Evolutionary conservation across 2,888 invertebrate species (phyloP).

Genomic region (Xylota sylvarum): DNA sequence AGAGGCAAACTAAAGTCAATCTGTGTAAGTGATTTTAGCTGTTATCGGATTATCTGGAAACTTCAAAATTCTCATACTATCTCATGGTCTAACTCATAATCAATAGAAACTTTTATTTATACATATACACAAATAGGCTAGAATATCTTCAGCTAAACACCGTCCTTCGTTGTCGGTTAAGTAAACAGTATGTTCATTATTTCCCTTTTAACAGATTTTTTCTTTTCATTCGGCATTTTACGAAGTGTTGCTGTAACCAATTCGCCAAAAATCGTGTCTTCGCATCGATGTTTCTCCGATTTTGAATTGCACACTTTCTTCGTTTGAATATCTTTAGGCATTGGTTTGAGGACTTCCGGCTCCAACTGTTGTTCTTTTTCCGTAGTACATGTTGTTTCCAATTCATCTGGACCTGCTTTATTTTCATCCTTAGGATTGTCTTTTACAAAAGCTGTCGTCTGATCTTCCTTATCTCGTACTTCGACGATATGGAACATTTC

Average conservation of each 20-base stretch:
- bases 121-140: background rate
- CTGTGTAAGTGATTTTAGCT: no score
- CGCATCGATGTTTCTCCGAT: slow-evolving; percentile 76
- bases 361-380: background rate
- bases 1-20: no score
- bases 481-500: slow-evolving; percentile 30
- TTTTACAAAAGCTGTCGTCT: background rate
- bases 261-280: slow-evolving; percentile 81
- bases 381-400: slow-evolving; percentile 5
- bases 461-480: background rate
- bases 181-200: slow-evolving; percentile 81
- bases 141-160: background rate
- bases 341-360: background rate
- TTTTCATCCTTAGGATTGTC: background rate
- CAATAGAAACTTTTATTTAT: background rate
- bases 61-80: no score
- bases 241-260: slow-evolving; percentile 80
- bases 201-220: slow-evolving; percentile 79
- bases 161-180: slow-evolving; percentile 30
- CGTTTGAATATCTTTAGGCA: background rate
- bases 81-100: no score
- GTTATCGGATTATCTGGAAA: no score
- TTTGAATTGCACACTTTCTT: background rate
- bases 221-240: slow-evolving; percentile 79
- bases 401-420: background rate